These are phyloP conservation scores for Perca fluviatilis DNA, from an alignment of 2,113 vertebrate genomes.

Conservation along the genomic window DNA sequence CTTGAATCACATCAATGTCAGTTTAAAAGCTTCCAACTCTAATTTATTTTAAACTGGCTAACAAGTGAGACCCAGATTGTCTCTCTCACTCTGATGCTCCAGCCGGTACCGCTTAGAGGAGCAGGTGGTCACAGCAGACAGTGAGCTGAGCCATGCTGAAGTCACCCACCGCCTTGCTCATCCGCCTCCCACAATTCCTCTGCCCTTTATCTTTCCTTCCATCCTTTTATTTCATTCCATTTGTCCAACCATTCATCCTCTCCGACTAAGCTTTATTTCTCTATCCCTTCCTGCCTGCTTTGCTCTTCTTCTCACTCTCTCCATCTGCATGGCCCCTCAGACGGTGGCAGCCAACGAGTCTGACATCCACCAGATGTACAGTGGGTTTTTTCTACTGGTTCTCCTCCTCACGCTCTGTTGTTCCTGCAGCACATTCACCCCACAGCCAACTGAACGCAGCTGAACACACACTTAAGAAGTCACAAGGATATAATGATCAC, in stretches of 20 bases:
- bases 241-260: conserved; percentile 23
- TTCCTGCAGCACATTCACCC: conserved; percentile 26
- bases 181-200: conserved; percentile 23
- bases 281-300: conserved; percentile 33
- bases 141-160: conserved; percentile 48
- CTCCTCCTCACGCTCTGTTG: not conserved
- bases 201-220: conserved; percentile 52
- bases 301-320: conserved; percentile 20
- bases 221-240: conserved; percentile 48
- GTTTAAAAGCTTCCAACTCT: not conserved
- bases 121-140: conserved; percentile 70
- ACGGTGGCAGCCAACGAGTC: conserved; percentile 46
- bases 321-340: conserved; percentile 34
- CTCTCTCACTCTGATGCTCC: conserved; percentile 34
- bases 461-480: conserved; percentile 41
- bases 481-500: conserved; percentile 15
- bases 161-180: conserved; percentile 25
- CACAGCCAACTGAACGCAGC: not conserved
- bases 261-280: conserved; percentile 20
- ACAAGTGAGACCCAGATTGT: conserved; percentile 34
- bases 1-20: not conserved
- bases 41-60: not conserved
- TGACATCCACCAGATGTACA: conserved; percentile 71
- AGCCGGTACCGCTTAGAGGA: conserved; percentile 57
- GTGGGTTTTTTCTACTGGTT: not conserved